Evolutionary conservation across 1,140 invertebrate genomes (phyloP), one percentile per base, ranked within the genome.

Genomic region (Manduca sexta): DNA sequence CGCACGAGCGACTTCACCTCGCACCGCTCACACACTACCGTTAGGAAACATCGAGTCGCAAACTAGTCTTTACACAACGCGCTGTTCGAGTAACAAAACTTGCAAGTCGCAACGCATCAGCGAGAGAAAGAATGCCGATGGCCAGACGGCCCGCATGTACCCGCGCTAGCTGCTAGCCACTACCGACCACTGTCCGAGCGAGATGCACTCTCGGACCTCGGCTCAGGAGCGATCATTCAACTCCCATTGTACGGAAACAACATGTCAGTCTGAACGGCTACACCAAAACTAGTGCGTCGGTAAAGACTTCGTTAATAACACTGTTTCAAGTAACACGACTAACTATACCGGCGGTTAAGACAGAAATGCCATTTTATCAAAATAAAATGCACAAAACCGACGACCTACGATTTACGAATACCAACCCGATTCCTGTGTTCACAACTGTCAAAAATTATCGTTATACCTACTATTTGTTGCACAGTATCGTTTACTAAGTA

Each of bases 121-220:
- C 67, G 60, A 79, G 78, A 84, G 79, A 83, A 84, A 83, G 78
- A n/a, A n/a, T 81, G 55, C 53, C 62, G 69, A 72, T 68, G 58
- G 54, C 50, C 63, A 71, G 60, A 65, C 56, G 62, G 53, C 69
- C 58, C 54, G 67, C 69, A 66, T 59, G 74, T 72, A 67, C 54
- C 50, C 63, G 64, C 62, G 56, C 56, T 49, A 45, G n/a, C n/a
- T n/a, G n/a, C n/a, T n/a, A n/a, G n/a, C n/a, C n/a, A n/a, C n/a
- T n/a, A n/a, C n/a, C n/a, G n/a, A n/a, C n/a, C n/a, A n/a, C n/a
- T n/a, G n/a, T n/a, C 45, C 52, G 45, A 50, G 34, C 60, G 30
- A 72, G 77, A 80, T 79, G 72, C 69, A 73, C 53, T 74, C 64
- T 70, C n/a, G n/a, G n/a, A n/a, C n/a, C n/a, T n/a, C 60, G 60